Conservation (phyloP, 2,113 vertebrate species). For the Periophthalmus modestus region DNA sequence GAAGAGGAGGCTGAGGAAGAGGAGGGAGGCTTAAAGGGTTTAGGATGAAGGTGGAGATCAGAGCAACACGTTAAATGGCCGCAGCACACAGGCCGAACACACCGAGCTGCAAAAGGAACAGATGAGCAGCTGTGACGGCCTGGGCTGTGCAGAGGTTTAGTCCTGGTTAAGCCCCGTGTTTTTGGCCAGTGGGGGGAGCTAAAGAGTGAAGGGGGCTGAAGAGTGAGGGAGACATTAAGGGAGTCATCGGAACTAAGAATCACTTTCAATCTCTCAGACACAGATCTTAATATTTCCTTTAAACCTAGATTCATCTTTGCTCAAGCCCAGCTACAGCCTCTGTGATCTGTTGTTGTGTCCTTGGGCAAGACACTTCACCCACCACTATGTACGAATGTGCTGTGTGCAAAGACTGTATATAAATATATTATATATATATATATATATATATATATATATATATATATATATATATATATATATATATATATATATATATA, state of each 20-base stretch:
- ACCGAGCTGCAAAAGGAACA: neutral
- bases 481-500: no score
- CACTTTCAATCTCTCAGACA: no score
- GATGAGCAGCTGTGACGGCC: neutral
- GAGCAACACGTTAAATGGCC: slow-evolving; percentile 1
- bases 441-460: no score
- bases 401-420: no score
- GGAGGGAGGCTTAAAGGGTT: slow-evolving; percentile 26
- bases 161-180: neutral
- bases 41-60: slow-evolving; percentile 28
- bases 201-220: neutral
- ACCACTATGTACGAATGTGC: no score
- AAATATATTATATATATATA: no score
- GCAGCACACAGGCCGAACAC: neutral
- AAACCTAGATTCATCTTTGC: neutral
- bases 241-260: no score
- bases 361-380: no score
- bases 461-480: no score
- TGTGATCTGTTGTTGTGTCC: no score
- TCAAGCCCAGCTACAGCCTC: neutral
- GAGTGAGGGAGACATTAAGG: no score
- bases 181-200: neutral
- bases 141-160: neutral
- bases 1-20: neutral
- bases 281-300: no score